A percentile compares a stretch with the other conserved stretches of the same genome.
These are phyloP conservation scores for Caenorhabditis zanzibari DNA, from an alignment of 2,888 invertebrate species.

Conservation along the genomic window DNA sequence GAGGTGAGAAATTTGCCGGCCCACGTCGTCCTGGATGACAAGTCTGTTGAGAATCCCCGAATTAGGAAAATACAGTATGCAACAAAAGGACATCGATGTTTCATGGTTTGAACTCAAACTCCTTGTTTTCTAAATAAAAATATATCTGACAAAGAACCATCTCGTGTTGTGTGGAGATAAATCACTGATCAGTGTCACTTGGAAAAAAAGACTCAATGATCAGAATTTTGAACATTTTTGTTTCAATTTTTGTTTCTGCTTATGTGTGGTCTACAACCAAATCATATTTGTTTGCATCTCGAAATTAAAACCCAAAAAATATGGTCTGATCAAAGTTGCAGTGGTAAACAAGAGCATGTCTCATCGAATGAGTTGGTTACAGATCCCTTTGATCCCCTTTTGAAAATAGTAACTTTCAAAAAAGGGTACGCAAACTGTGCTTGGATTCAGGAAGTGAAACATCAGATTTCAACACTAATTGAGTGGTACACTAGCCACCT, in stretches of 20 bases:
- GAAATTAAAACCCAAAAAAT: neutral
- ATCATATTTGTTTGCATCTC: slow-evolving; percentile 5
- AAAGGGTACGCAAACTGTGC: neutral
- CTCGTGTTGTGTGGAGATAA: neutral
- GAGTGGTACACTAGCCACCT: neutral
- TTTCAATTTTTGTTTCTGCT: slow-evolving; percentile 4
- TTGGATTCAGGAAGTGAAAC: neutral
- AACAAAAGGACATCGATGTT: neutral
- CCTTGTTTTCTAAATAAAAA: neutral
- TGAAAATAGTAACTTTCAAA: too few species aligned
- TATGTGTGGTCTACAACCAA: slow-evolving; percentile 1
- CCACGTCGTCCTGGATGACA: too few species aligned
- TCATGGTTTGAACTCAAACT: neutral
- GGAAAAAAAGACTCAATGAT: slow-evolving; percentile 9
- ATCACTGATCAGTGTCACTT: slow-evolving; percentile 30
- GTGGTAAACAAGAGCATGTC: slow-evolving; percentile 1
- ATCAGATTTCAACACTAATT: neutral
- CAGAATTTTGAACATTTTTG: neutral
- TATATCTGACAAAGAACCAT: neutral
- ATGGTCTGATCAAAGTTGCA: slow-evolving; percentile 12
- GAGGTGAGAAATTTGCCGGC: too few species aligned
- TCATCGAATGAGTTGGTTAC: neutral
- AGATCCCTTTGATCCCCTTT: too few species aligned
- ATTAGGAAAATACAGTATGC: neutral
- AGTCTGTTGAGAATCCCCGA: neutral